These are phyloP conservation scores for Diadophis punctatus DNA, from an alignment of 2,113 vertebrate genomes.

Conservation along the genomic window DNA sequence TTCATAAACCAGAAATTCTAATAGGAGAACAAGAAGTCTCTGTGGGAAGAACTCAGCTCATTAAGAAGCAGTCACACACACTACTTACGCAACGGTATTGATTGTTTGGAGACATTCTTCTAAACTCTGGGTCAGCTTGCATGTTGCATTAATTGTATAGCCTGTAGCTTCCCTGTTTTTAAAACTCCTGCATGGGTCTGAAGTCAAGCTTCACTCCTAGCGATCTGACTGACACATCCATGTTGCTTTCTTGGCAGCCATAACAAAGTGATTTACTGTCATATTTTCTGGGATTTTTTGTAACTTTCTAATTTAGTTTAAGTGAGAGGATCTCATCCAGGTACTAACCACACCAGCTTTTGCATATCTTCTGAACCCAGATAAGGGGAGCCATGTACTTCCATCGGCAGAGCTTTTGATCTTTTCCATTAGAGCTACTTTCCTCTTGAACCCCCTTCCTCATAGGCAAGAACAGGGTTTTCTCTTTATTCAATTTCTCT, in stretches of 20 bases:
- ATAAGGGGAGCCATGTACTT: background rate
- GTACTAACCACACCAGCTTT: background rate
- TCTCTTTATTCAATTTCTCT: background rate
- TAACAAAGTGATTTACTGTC: background rate
- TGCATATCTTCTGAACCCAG: background rate
- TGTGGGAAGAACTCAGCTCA: constrained; percentile 80
- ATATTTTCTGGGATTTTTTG: background rate
- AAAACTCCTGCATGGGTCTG: background rate
- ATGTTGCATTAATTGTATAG: background rate
- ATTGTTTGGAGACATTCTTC: background rate
- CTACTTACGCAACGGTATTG: constrained; percentile 78
- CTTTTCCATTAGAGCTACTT: background rate
- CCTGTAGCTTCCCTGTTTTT: background rate
- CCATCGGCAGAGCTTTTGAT: background rate
- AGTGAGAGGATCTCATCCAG: background rate
- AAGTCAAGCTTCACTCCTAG: background rate
- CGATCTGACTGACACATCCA: background rate
- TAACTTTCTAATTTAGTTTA: background rate
- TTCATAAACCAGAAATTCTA: constrained; percentile 86
- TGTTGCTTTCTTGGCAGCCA: background rate
- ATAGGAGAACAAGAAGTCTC: constrained; percentile 79
- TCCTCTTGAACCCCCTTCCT: background rate
- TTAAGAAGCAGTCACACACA: constrained; percentile 73
- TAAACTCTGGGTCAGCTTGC: background rate
- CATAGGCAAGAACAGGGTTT: background rate